phyloP scores from a whole-genome alignment of 2,888 invertebrate genomes.

The Heliconius hortense region DNA sequence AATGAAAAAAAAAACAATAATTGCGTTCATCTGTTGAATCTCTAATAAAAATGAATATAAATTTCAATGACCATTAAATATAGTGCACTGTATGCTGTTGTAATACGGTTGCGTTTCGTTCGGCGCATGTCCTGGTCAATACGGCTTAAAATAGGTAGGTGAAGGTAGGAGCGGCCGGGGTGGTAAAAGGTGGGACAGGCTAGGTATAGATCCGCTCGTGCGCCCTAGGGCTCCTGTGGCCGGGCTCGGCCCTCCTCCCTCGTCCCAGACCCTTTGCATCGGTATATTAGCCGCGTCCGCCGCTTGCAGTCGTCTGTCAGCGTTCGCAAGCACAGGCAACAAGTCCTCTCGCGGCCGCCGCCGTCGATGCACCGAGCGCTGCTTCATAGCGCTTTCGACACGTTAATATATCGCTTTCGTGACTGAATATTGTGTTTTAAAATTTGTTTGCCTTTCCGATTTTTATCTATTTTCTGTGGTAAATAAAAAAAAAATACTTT shows the following conservation, averaged over 20 bases:
- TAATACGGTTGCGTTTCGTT: not conserved
- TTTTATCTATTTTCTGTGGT: not conserved
- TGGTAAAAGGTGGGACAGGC: not conserved
- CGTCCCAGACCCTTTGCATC: not conserved
- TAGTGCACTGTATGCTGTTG: not conserved
- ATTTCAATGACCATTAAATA: not conserved
- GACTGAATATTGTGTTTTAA: not conserved
- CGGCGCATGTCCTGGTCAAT: not conserved
- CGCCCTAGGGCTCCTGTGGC: slow-evolving; percentile 29
- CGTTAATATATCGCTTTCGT: slow-evolving; percentile 7
- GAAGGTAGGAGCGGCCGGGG: not conserved
- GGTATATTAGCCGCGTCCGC: not conserved
- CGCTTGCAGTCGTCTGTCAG: slow-evolving; percentile 8
- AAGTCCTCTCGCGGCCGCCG: slow-evolving; percentile 17
- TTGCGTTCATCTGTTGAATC: not conserved
- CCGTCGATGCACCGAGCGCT: slow-evolving; percentile 1
- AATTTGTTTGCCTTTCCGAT: not conserved
- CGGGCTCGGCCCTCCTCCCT: slow-evolving; percentile 5
- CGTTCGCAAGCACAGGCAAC: slow-evolving; percentile 1
- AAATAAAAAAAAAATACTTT: no score
- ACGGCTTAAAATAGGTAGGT: not conserved
- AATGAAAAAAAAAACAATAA: slow-evolving; percentile 1
- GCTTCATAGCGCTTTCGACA: slow-evolving; percentile 3
- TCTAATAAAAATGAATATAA: slow-evolving; percentile 18
- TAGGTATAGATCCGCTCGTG: slow-evolving; percentile 25